phyloP scores from a whole-genome alignment of 2,797 vertebrate genomes.

The Heliangelus exortis region DNA sequence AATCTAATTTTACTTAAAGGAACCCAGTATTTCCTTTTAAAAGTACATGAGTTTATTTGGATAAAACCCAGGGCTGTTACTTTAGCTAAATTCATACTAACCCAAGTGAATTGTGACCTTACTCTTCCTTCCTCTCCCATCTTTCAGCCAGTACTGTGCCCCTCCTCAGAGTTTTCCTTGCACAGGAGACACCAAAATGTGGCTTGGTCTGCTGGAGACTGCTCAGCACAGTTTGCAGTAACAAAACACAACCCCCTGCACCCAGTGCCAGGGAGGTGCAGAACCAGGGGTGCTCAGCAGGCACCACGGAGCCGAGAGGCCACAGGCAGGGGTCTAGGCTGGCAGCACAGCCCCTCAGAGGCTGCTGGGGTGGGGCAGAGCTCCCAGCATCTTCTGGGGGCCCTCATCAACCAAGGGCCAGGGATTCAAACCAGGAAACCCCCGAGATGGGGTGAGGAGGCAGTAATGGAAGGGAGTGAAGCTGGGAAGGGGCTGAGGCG shows the following conservation, averaged over 20 bases:
- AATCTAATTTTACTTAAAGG: not conserved
- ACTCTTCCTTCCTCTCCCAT: not conserved
- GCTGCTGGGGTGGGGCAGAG: not conserved
- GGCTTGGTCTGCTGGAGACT: rapidly evolving
- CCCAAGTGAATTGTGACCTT: rapidly evolving
- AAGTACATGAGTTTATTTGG: not conserved
- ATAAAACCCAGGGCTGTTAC: not conserved
- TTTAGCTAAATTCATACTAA: not conserved
- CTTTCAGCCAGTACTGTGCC: rapidly evolving
- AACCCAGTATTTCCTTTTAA: not conserved
- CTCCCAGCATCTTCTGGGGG: not conserved
- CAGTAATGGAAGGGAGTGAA: too few relatives aligned
- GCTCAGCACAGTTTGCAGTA: not conserved
- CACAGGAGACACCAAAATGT: rapidly evolving
- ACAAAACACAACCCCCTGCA: rapidly evolving
- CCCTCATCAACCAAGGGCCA: rapidly evolving
- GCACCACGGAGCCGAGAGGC: not conserved
- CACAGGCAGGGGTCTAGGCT: not conserved
- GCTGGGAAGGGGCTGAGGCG: too few relatives aligned
- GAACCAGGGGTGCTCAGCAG: rapidly evolving
- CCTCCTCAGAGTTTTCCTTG: rapidly evolving
- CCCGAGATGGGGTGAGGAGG: not conserved
- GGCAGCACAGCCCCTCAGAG: too few relatives aligned
- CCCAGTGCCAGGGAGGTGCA: rapidly evolving
- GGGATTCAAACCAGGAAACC: too few relatives aligned